These are phyloP conservation scores for Criorhina ranunculi DNA, from an alignment of 2,888 invertebrate species.

Conservation along the genomic window DNA sequence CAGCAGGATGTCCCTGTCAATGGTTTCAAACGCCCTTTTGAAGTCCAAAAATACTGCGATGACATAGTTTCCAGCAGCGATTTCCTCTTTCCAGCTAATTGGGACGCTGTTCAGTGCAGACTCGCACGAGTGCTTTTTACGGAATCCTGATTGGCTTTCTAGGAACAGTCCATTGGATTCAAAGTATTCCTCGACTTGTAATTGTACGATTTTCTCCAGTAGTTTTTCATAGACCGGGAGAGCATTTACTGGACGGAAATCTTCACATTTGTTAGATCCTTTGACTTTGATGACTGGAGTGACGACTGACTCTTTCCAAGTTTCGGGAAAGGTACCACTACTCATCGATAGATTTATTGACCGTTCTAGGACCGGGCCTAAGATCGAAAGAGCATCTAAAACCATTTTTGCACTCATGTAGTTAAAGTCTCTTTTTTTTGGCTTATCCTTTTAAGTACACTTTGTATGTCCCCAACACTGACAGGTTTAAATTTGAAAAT, in stretches of 20 bases:
- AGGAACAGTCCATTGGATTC: background rate
- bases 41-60: no score
- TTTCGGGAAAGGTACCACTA: background rate
- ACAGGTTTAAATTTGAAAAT: no score
- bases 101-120: background rate
- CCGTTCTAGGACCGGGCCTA: background rate
- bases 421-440: no score
- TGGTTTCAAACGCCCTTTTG: background rate
- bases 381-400: background rate
- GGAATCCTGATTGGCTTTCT: background rate
- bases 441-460: no score
- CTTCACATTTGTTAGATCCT: background rate
- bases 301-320: background rate
- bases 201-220: background rate
- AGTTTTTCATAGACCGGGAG: background rate
- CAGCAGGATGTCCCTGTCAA: background rate
- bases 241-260: background rate
- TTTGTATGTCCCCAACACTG: no score
- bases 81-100: background rate
- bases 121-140: background rate
- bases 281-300: background rate
- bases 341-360: background rate
- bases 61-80: background rate
- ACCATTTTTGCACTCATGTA: no score
- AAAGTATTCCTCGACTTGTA: background rate